Base-by-base conservation (phyloP, 92 coral and sea anemone species). In the Metridium senile region DNA sequence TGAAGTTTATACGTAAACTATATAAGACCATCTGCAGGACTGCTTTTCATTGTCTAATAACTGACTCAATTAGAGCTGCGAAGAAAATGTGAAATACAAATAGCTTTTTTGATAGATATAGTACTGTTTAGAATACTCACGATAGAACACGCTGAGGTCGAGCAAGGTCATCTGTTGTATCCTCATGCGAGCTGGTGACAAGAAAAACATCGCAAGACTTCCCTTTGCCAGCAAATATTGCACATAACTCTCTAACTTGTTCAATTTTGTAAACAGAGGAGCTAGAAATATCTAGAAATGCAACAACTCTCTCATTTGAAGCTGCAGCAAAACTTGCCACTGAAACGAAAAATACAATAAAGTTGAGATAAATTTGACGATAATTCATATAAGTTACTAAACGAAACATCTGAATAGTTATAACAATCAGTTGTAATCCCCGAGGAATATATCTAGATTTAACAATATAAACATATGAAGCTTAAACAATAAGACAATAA, bases 231-330 rank as follows among this genome's bases (percentile, higher is more conserved):
- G 39, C 16, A 11, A 63, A 63, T 16, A 28, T n/a, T 21, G 39
- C 32, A 29, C 27, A 31, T 11, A 63, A 2, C 43, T 28, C 39
- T 31, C 45, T 63, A 20, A 63, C 69, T 23, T 28, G 69, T 58
- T 33, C 35, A 9, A 72, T 30, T 23, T 26, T 29, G 30, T 51
- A 71, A 20, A 32, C 54, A 8, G 78, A 57, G 52, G 53, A 10
- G 57, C 57, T 73, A 17, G 78, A 31, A 29, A 33, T 61, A 58
- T 32, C 78, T 46, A 73, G 9, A 25, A 58, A 54, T 57, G 45
- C 78, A 57, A 63, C 58, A 19, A 58, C 64, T 73, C 56, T 73
- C 32, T 58, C 68, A 20, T 46, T 57, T 33, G 56, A 8, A 34
- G 78, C 68, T 18, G 66, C 32, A 59, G 66, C 11, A 23, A 59